A percentile compares a stretch with the other conserved stretches of the same genome.
Evolutionary conservation across 2,888 invertebrate species (phyloP).

Genomic region (Chironomus riparius): DNA sequence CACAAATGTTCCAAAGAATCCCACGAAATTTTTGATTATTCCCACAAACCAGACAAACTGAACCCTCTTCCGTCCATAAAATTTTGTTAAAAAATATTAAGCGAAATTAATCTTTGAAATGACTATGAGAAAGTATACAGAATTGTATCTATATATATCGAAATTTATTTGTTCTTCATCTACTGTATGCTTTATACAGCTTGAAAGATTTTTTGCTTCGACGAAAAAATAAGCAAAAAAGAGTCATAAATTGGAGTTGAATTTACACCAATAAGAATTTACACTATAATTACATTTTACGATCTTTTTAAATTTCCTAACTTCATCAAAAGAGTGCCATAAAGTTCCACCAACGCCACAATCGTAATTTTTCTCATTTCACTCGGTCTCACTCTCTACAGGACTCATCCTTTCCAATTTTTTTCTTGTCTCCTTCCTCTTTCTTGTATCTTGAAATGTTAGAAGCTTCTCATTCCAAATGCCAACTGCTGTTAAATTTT

Average conservation of each 20-base stretch:
- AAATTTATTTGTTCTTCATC: background rate
- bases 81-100: background rate
- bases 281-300: conserved; percentile 27
- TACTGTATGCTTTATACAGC: no score
- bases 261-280: conserved; percentile 5
- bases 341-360: conserved; percentile 19
- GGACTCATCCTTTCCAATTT: background rate
- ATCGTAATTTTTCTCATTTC: conserved; percentile 15
- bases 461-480: no score
- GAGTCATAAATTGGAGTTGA: conserved; percentile 23
- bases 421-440: background rate
- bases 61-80: no score
- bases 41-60: no score
- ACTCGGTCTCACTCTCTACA: background rate
- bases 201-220: background rate
- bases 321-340: conserved; percentile 23
- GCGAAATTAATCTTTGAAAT: conserved; percentile 21
- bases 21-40: no score
- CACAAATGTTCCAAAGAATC: no score
- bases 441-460: background rate
- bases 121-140: background rate
- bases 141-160: background rate
- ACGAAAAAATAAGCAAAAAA: background rate
- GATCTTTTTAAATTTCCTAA: conserved; percentile 25
- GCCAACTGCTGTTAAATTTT: no score